Conservation (phyloP, 2,888 invertebrate species). For the Therioaphis trifolii region DNA sequence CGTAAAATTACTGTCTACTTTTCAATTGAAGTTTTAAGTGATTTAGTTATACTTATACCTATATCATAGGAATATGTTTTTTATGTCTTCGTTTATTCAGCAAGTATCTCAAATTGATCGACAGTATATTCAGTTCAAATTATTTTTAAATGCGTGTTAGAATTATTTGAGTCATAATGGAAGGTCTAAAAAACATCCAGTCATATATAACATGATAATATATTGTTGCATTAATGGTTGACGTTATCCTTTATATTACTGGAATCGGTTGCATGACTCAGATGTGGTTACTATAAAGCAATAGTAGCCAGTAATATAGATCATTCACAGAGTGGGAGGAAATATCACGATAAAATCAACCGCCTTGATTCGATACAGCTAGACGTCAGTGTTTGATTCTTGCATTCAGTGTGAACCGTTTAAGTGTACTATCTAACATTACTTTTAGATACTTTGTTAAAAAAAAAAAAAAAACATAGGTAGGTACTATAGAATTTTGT, state of each 20-base stretch:
- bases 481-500: background rate
- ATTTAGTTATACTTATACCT: no score
- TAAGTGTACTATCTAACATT: background rate
- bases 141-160: no score
- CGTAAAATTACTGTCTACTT: no score
- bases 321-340: slow-evolving; percentile 20
- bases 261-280: slow-evolving; percentile 33
- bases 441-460: background rate
- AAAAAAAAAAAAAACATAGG: no score
- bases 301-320: background rate
- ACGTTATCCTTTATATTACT: background rate
- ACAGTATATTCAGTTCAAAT: no score
- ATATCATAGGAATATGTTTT: no score
- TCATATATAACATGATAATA: background rate
- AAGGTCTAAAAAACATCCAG: background rate
- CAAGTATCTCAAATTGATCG: no score
- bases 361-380: background rate
- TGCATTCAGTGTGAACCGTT: background rate
- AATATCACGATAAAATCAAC: background rate
- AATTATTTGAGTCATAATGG: background rate
- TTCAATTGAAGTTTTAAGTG: no score
- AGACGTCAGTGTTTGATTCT: background rate
- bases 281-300: background rate
- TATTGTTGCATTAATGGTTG: background rate
- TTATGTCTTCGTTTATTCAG: no score